Evolutionary conservation across 1,140 invertebrate genomes (phyloP).

Genomic region (Drosophila punjabiensis): DNA sequence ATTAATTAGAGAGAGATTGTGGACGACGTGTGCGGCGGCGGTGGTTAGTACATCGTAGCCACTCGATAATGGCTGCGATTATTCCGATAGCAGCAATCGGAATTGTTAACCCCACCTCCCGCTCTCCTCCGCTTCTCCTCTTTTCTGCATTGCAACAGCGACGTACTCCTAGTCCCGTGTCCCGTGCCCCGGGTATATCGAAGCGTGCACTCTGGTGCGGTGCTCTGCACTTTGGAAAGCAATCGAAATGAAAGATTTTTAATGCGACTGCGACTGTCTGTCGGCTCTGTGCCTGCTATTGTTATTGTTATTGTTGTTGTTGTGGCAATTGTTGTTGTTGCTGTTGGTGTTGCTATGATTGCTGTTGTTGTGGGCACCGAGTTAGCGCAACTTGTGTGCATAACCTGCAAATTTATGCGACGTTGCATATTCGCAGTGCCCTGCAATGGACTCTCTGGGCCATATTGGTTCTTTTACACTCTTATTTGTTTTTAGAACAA

Average conservation of each 20-base stretch:
- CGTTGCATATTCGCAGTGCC: conserved; percentile 23
- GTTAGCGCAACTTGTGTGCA: conserved; percentile 16
- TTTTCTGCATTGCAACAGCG: conserved; percentile 13
- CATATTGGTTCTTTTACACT: background rate
- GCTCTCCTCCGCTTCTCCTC: conserved; percentile 15
- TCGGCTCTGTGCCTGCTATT: background rate
- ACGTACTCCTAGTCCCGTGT: background rate
- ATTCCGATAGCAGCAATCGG: conserved; percentile 19
- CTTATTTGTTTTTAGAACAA: no score
- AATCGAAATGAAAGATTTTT: conserved; percentile 33
- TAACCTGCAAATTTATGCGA: conserved; percentile 38
- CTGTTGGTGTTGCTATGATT: conserved; percentile 1
- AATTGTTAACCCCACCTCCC: background rate
- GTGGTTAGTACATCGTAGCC: conserved; percentile 21
- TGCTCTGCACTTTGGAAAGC: conserved; percentile 40
- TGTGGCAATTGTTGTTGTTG: background rate
- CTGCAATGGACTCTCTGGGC: background rate
- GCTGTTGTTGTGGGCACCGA: background rate
- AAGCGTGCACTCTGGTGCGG: background rate
- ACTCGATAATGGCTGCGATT: conserved; percentile 34
- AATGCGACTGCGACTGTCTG: conserved; percentile 24
- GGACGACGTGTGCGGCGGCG: background rate
- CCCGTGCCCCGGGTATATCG: background rate
- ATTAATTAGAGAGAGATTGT: conserved; percentile 45
- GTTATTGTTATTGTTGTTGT: background rate